Base-by-base conservation (phyloP, 2,797 vertebrate species). In the Lacerta agilis region DNA sequence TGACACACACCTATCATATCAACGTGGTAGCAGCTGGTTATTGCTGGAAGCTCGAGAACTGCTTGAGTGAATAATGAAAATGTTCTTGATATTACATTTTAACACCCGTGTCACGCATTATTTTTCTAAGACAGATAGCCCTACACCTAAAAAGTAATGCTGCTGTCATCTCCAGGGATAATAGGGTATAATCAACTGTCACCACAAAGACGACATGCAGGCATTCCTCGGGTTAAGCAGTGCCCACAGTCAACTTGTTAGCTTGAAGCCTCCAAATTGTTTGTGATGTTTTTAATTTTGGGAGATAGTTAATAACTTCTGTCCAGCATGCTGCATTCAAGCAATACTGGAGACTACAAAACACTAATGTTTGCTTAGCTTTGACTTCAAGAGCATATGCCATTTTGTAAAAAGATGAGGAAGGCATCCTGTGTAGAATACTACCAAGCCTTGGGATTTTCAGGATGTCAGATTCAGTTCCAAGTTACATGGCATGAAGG, bases 11-110 rank as follows among this genome's bases (percentile, higher is more conserved):
- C 86, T 94, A 92, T 94, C 93, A 90, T 18, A 81, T 38, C 58
- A 91, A 89, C 36, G 45, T 15, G 88, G 91, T 92, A 91, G 86
- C 91, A 93, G 93, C 82, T 94, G 92, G 77, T 90, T 91, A 92
- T 86, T 92, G 90, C 92, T 93, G 91, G 20, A 11, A 94, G 92
- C 88, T 92, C 90, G 55, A 79, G 90, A 90, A 91, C 85, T 88
- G 85, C 90, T 92, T 77, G 66, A 90, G 80, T 92, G 88, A 87
- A 90, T 94, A 93, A 92, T 87, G 83, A 86, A 90, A 94, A 90
- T 87, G 55, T 85, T 91, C 90, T 91, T 80, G 49, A 45, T 91
- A 86, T 61, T 86, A 82, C 87, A 75, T 92, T 87, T 83, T 27
- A 86, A 88, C 87, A 92, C 61, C 76, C 7, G 1, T 69, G 73